Base-by-base conservation (phyloP, 2,888 invertebrate species). In the Trypoxylon attenuatum region DNA sequence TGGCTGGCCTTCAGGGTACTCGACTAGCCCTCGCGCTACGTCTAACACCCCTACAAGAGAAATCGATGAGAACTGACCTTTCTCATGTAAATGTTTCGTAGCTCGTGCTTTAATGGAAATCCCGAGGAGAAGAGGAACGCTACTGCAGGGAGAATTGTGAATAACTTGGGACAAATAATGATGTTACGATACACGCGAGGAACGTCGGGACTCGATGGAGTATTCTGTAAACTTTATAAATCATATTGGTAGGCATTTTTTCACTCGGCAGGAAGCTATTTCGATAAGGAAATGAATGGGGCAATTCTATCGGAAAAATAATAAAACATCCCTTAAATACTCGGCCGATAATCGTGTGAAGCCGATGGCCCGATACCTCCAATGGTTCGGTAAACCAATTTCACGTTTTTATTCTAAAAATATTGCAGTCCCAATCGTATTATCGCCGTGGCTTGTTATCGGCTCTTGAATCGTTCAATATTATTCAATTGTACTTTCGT, bases 221-320 rank as follows among this genome's bases (percentile, higher is more conserved):
- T 19, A 21, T 33, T 23, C 49, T 57, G 49, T 55, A 57, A 55
- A 50, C 42, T 53, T 18, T 45, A 45, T 25, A 47, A 61, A 39
- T 29, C 33, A 19, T 42, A 66, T 76, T 64, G 46, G 55, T 22
- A 23, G 38, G 45, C 43, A 45, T 57, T 60, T 72, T 51, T 57
- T 61, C 65, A 49, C 61, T 64, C 58, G 65, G 63, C 73, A 71
- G 80, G 77, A 82, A 80, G 79, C 66, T 77, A 79, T 81, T 74
- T 73, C 78, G 63, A 76, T 62, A 54, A 80, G 84, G 83, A 85
- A 85, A 83, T 82, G 76, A 78, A 72, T 67, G 55, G 42, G 50
- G 65, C 74, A 80, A 85, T 82, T 74, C 43, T 43, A 76, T 76
- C 62, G 61, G 64, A 61, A 65, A 76, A 75, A 75, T 68, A 73